Evolutionary conservation across 2,113 vertebrate genomes (phyloP).

Genomic region (Prinia subflava): DNA sequence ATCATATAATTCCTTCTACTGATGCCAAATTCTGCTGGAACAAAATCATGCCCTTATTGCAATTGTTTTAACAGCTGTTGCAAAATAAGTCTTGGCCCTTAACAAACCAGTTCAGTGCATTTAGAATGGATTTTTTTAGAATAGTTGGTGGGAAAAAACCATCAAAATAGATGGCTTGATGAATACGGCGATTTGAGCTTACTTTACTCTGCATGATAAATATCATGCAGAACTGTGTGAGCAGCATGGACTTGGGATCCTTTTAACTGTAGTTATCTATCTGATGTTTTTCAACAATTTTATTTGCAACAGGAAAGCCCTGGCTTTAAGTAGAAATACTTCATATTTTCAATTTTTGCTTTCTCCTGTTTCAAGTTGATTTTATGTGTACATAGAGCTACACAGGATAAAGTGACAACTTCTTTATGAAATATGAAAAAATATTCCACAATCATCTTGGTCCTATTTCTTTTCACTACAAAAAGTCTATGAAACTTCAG

Average conservation of each 20-base stretch:
- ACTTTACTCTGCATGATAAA: neutral
- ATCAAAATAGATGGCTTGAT: neutral
- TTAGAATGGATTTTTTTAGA: neutral
- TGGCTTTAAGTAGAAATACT: neutral
- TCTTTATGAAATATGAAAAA: neutral
- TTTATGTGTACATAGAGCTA: neutral
- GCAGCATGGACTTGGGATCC: neutral
- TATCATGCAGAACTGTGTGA: neutral
- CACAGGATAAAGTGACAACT: neutral
- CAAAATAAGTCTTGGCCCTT: neutral
- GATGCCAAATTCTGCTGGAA: neutral
- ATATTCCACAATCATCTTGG: neutral
- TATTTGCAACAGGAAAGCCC: neutral
- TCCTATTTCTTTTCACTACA: conserved; percentile 1
- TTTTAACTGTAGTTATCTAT: neutral
- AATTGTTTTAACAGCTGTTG: neutral
- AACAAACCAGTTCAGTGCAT: neutral
- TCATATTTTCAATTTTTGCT: neutral
- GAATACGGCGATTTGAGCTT: neutral
- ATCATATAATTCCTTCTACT: neutral
- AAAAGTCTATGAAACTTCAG: neutral
- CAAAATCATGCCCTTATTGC: neutral
- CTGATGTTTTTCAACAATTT: neutral
- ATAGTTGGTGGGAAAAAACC: neutral
- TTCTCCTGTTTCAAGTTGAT: neutral